Evolutionary conservation across 2,797 vertebrate species (phyloP), one percentile per base, ranked within the genome.

Genomic region (Ataeniobius toweri): DNA sequence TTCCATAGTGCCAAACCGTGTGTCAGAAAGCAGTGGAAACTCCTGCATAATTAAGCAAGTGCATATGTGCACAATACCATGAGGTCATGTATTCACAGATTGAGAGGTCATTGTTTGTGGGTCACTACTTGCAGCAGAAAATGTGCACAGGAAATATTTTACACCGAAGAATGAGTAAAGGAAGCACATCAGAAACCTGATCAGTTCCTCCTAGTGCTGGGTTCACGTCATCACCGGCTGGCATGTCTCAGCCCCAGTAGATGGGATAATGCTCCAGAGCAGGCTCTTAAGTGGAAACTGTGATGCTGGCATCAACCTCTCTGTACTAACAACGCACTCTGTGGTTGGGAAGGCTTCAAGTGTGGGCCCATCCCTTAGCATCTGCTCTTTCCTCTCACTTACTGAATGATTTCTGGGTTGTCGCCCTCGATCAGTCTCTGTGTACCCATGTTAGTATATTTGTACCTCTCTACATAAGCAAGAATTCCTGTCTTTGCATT

Each of bases 331-430:
- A 89, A 80, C 85, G 75, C 79, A 75, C 83, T 79, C 53, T 59
- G 75, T n/a, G 80, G 77, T 79, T 73, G 85, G 85, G 87, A 88
- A 69, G 84, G 77, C 76, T 79, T 69, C 5, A 44, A 83, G 87
- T 69, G n/a, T 74, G 5, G 75, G 71, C 70, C 72, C 71, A 13
- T 91, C 89, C 91, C 88, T 0, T 9, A 89, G 84, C 91, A 92
- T 92, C 91, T 92, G 89, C 78, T 89, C 85, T 20, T 36, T 89
- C 69, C 83, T 83, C 87, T 85, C 77, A 48, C 79, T 91, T 73
- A 80, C 85, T 83, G 83, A 78, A 85, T 86, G 83, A 72, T 87
- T 86, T 83, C 65, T 77, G 75, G 58, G 78, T 78, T 82, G 89
- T 93, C 88, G 88, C 82, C 48, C 68, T 69, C 16, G 44, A 89